Percentiles rank a stretch among this genome's conserved stretches.
Evolutionary conservation across 2,888 invertebrate genomes (phyloP).

Genomic region (Polyommatus iphigenia): DNA sequence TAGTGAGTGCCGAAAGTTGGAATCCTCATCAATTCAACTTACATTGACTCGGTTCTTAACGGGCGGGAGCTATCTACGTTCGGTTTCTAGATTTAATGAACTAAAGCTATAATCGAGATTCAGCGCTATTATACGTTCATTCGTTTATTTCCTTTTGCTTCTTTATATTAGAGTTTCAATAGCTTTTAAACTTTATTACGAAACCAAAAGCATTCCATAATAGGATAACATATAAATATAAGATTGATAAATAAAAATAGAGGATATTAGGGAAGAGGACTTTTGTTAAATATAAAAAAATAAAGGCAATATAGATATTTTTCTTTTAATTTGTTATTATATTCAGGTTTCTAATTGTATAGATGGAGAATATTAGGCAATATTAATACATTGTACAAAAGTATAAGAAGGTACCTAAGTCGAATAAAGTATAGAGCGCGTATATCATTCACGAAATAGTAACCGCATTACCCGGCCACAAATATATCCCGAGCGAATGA

Average conservation of each 20-base stretch:
- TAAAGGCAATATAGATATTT: no score
- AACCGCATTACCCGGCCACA: background rate
- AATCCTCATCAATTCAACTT: conserved; percentile 40
- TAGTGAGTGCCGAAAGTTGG: conserved; percentile 39
- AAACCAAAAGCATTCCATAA: no score
- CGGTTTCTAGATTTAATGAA: conserved; percentile 30
- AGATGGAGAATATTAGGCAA: background rate
- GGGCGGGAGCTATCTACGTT: conserved; percentile 23
- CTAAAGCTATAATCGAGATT: conserved; percentile 15
- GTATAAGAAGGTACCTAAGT: background rate
- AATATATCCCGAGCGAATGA: conserved; percentile 11
- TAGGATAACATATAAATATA: no score
- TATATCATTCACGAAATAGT: background rate
- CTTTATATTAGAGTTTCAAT: background rate
- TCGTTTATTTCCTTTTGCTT: background rate
- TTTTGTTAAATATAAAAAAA: no score
- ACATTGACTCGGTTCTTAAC: conserved; percentile 35
- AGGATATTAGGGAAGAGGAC: no score
- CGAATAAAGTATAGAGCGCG: background rate
- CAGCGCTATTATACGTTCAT: background rate
- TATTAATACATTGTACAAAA: background rate
- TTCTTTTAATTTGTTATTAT: background rate
- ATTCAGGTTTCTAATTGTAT: background rate
- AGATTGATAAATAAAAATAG: no score
- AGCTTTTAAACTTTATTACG: background rate